Evolutionary conservation across 2,888 invertebrate genomes (phyloP).

Genomic region (Diarsia mendica): DNA sequence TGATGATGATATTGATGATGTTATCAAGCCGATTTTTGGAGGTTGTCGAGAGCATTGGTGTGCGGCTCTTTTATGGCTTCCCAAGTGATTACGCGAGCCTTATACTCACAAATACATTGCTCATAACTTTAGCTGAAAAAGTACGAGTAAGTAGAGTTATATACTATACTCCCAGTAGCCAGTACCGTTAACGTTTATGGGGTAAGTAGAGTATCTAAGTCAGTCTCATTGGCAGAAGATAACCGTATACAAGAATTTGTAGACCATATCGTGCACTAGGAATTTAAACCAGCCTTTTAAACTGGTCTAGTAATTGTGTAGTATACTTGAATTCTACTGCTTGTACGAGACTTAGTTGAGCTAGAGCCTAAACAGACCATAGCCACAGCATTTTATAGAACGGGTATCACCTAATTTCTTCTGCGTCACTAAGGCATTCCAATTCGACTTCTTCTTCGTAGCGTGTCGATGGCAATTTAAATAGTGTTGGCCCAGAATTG

Average conservation of each 20-base stretch:
- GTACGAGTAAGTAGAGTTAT: no score
- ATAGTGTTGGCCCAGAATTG: no score
- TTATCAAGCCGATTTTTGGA: no score
- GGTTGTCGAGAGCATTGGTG: no score
- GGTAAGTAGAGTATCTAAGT: not conserved
- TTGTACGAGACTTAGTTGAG: conserved; percentile 12
- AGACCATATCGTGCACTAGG: not conserved
- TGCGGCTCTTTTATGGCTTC: no score
- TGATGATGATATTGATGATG: no score
- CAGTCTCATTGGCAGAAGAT: not conserved
- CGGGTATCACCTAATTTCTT: not conserved
- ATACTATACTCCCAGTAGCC: not conserved
- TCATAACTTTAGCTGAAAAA: no score
- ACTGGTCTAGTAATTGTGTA: not conserved
- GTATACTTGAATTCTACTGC: conserved; percentile 6
- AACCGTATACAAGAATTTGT: not conserved
- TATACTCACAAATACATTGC: no score
- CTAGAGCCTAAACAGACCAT: not conserved
- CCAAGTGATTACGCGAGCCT: no score
- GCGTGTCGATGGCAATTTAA: no score
- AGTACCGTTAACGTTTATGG: not conserved
- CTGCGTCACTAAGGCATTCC: not conserved
- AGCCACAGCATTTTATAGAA: not conserved
- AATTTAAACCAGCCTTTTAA: conserved; percentile 15
- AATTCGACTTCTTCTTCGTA: not conserved